A percentile compares a stretch with the other conserved stretches of the same genome.
Conservation (phyloP, 2,888 invertebrate genomes). For the Calameuta filiformis region DNA sequence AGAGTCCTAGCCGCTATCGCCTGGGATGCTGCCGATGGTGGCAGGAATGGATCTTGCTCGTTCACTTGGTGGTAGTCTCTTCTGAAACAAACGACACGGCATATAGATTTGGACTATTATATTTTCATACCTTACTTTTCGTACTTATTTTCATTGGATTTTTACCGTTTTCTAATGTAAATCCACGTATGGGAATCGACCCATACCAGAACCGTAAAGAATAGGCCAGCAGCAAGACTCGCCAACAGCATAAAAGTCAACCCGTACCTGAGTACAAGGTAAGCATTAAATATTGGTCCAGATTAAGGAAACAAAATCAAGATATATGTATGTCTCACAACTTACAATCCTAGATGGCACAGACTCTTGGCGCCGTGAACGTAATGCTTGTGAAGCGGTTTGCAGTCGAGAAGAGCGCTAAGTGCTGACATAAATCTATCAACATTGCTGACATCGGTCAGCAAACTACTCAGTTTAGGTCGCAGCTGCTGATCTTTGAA, state of each 20-base stretch:
- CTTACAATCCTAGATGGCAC: conserved; percentile 83
- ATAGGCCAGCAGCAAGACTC: conserved; percentile 86
- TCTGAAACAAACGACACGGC: conserved; percentile 66
- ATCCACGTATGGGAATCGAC: conserved; percentile 98
- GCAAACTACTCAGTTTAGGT: conserved; percentile 80
- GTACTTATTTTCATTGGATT: conserved; percentile 3
- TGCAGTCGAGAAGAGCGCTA: conserved; percentile 83
- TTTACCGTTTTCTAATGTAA: conserved; percentile 90
- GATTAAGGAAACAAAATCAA: neutral
- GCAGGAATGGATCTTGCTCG: conserved; percentile 85
- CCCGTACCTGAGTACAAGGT: conserved; percentile 68
- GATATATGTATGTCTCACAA: conserved; percentile 18
- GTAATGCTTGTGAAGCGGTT: conserved; percentile 85
- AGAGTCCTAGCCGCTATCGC: conserved; percentile 74
- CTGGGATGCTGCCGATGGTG: conserved; percentile 71
- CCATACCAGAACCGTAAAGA: conserved; percentile 92
- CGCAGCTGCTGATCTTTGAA: conserved; percentile 71
- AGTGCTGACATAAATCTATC: conserved; percentile 75
- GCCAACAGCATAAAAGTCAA: conserved; percentile 88
- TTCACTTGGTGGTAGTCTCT: conserved; percentile 85
- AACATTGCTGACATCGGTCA: conserved; percentile 82
- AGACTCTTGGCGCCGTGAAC: conserved; percentile 82
- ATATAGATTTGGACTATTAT: neutral
- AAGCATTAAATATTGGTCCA: neutral
- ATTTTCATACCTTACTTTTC: neutral